Evolutionary conservation across 2,888 invertebrate species (phyloP), one percentile per base, ranked within the genome.

Genomic region (Axea sp.): DNA sequence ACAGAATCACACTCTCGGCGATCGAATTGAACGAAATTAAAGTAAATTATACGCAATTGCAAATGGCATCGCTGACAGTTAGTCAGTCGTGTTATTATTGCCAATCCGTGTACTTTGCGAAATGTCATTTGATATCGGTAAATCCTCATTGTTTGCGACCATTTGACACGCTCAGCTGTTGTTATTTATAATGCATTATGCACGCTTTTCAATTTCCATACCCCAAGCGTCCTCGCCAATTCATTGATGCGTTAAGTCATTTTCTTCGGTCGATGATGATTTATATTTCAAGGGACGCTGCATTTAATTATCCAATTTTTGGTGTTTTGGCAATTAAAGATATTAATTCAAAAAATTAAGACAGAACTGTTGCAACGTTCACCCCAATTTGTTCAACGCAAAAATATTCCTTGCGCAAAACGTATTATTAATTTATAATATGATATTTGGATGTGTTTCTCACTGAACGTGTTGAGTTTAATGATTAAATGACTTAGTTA

Each of bases 31-130:
- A 39, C 30, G 51, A 64, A 64, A 64, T 64, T 49, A 64, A 51
- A 64, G 62, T 64, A 39, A 51, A 64, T 64, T 51, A 64, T 37
- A 43, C 24, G 24, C 62, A 33, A 64, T 51, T 64, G 62, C 41
- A 41, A 64, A 64, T 64, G 41, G 33, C 49, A 64, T 41, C 39
- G 62, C 33, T 64, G 51, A 64, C 49, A 24, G 39, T 49, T 33
- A 41, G 41, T 51, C 62, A 51, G 31, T 33, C 51, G 51, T 31
- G 51, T 64, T 51, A 43, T 64, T 51, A 51, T 64, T 41, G 51
- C 31, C 26, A 64, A 64, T 64, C 19, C 11, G 41, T 51, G 41
- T 41, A 64, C 49, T 64, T 64, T 51, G 51, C 31, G 8, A 41
- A 51, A 51, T 41, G 41, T 64, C 49, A 43, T 51, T 31, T 49